Evolutionary conservation across 2,888 invertebrate genomes (phyloP), one percentile per base, ranked within the genome.

Genomic region (Ophion ellenae): DNA sequence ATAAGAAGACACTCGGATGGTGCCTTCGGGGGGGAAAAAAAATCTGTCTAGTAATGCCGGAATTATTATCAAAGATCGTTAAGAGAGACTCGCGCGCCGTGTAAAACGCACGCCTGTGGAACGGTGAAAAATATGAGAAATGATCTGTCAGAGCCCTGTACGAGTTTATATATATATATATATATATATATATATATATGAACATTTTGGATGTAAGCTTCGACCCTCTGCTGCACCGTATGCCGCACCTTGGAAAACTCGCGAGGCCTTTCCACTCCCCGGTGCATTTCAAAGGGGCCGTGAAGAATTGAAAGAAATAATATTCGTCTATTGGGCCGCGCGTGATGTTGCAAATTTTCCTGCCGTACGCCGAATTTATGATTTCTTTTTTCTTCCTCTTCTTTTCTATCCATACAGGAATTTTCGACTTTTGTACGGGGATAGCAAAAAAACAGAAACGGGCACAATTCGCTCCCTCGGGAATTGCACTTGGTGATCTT

Each of bases 71-170:
- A 88, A 86, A 78, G 86, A 83, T 87, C 87, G 89, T 89, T 88
- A 88, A 84, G 84, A 85, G 81, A 84, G 77, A 77, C 28, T 73
- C 71, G 75, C 83, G 83, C 81, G 78, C 57, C 83, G 45, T 66
- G 67, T 90, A 87, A 89, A 88, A 85, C 76, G 71, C 76, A 73
- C 64, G 81, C 45, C 74, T 83, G 70, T 70, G 67, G 87, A 84
- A 83, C 81, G 91, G 90, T 90, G 93, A 93, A 94, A 94, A 94
- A 94, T 94, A 94, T 94, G 94, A 95, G 94, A 95, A 95, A 95
- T 95, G 94, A 93, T 93, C 92, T 92, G 93, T 93, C 93, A 91
- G 89, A 90, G 82, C 63, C n/a, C 9, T 28, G 24, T 77, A 63
- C 57, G 28, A 14, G 47, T 61, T 14, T 53, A 20, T 87, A 86